Evolutionary conservation across 2,888 invertebrate species (phyloP).

Genomic region (Nomada fabriciana): DNA sequence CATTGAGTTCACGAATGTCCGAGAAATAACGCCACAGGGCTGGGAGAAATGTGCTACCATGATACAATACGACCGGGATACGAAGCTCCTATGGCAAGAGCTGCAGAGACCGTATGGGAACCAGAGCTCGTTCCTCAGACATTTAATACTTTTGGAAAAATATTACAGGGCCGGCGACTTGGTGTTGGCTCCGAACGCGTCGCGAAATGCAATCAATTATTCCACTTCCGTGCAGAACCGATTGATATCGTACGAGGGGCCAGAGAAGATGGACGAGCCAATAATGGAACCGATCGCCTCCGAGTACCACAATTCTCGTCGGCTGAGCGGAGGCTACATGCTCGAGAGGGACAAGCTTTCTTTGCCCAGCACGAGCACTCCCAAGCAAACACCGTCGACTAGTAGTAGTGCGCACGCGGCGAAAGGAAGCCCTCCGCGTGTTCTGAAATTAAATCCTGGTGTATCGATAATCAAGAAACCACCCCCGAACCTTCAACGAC

Average conservation of each 20-base stretch:
- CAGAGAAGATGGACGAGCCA: constrained; percentile 82
- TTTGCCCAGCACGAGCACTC: constrained; percentile 66
- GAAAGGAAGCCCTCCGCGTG: constrained; percentile 70
- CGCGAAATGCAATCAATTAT: constrained; percentile 91
- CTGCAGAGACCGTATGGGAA: constrained; percentile 94
- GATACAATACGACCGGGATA: constrained; percentile 93
- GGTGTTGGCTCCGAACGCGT: constrained; percentile 90
- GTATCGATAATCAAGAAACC: constrained; percentile 83
- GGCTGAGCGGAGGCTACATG: constrained; percentile 81
- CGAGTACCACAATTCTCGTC: constrained; percentile 77
- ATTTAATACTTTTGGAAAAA: constrained; percentile 92
- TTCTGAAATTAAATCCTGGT: constrained; percentile 79
- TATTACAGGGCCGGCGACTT: constrained; percentile 93
- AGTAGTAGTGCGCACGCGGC: constrained; percentile 21
- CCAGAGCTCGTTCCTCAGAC: constrained; percentile 93
- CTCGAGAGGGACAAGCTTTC: constrained; percentile 76
- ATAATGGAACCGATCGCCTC: constrained; percentile 78
- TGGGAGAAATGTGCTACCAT: constrained; percentile 93
- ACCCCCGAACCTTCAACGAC: constrained; percentile 80
- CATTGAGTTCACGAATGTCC: constrained; percentile 90
- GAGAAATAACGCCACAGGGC: constrained; percentile 91
- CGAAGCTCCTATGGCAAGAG: constrained; percentile 92
- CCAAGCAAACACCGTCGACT: constrained; percentile 45
- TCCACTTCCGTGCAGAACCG: constrained; percentile 93
- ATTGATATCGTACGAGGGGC: constrained; percentile 90